Conservation (phyloP, 2,113 vertebrate species). For the Ptyas mucosa region DNA sequence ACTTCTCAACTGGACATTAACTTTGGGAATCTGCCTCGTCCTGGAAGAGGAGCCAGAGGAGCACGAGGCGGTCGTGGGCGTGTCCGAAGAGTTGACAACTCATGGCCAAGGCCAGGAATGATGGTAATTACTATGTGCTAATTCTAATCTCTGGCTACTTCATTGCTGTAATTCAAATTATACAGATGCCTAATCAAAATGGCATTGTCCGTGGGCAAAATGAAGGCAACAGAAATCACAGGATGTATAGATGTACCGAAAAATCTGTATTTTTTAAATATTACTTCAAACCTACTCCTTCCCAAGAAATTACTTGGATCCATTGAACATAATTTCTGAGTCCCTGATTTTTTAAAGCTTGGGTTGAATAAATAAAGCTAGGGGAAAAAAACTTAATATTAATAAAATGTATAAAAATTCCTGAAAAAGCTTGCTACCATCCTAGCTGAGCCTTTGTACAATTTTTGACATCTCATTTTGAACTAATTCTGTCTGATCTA, state of each 20-base stretch:
- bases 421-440: no score
- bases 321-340: neutral
- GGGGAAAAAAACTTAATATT: neutral
- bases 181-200: neutral
- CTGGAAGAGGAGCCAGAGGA: constrained; percentile 79
- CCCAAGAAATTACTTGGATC: neutral
- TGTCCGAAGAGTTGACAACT: constrained; percentile 59
- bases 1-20: constrained; percentile 91
- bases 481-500: no score
- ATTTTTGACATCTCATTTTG: no score
- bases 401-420: neutral
- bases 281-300: neutral
- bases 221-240: neutral
- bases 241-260: neutral
- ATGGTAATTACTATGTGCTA: constrained; percentile 42
- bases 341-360: neutral
- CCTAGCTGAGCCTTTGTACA: no score
- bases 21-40: constrained; percentile 84
- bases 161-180: neutral
- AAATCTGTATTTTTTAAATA: neutral
- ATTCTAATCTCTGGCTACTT: neutral
- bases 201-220: neutral
- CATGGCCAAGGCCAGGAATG: constrained; percentile 44
- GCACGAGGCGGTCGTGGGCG: constrained; percentile 67
- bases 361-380: neutral